Evolutionary conservation across 92 coral and sea anemone species (phyloP), one percentile per base, ranked within the genome.

Genomic region (Siderastrea radians): DNA sequence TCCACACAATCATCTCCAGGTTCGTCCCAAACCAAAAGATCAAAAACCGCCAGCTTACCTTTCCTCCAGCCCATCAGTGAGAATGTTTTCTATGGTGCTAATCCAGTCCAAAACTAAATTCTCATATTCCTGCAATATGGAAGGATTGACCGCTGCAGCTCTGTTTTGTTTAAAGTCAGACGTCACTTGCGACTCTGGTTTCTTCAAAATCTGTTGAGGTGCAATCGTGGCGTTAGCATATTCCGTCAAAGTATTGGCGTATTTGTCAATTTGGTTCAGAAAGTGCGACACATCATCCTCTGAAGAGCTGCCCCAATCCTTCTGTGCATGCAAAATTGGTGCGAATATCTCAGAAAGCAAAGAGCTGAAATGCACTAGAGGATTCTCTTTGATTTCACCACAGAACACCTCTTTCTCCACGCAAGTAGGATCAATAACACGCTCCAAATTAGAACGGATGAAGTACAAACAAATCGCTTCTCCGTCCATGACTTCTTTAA

Each of bases 341-440:
- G 90, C 96, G 83, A 98, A 98, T 26, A 95, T 85, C 65, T 93
- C 97, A 44, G 96, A 96, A 44, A 98, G 94, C 66, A 98, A 92
- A 61, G 98, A 83, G 77, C 96, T 98, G 52, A 98, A 93, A 65
- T 94, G 96, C 52, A 98, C 93, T 16, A 98, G 86, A 79, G 99
- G 99, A 76, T 93, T 92, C 88, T 98, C 98, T 62, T 95, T 98
- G 70, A 98, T 98, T 94, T 98, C 99, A 4, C 99, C 99, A 84
- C 99, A 98, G 84, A 90, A 98, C 60, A 98, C 99, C 82, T 98
- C 99, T 63, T 98, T 98, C 81, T 98, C 99, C 57, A 98, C 99
- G 54, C 98, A 91, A 43, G 95, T 92, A 59, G 99, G 98, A 81
- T 98, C 99, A 69, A 98, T 98, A 57, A 96, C 98, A 72, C 96